Conservation (phyloP, 1,140 invertebrate genomes). For the Pseudoatta argentina region DNA sequence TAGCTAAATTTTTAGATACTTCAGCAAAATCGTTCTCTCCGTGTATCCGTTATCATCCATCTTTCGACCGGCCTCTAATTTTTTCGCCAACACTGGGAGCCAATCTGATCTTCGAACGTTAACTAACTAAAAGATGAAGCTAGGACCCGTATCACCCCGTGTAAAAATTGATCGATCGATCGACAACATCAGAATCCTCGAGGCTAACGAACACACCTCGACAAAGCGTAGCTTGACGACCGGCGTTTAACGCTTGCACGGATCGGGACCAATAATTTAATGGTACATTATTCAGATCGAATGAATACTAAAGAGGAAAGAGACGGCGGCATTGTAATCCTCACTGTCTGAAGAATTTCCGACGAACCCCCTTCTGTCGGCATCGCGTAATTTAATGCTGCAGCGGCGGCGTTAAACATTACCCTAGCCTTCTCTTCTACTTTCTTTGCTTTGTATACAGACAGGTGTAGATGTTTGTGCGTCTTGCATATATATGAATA, state of each 20-base stretch:
- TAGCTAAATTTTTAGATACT: too few relatives aligned
- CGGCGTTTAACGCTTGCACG: conserved; percentile 78
- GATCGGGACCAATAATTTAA: conserved; percentile 79
- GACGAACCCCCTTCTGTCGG: conserved; percentile 70
- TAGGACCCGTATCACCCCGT: neutral
- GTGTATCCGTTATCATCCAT: conserved; percentile 7
- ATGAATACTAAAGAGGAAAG: conserved; percentile 76
- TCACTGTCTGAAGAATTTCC: conserved; percentile 75
- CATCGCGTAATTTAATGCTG: conserved; percentile 67
- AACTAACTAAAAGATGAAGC: neutral
- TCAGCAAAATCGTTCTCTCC: neutral
- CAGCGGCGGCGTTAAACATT: conserved; percentile 29
- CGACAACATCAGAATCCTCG: conserved; percentile 18
- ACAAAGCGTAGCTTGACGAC: conserved; percentile 51
- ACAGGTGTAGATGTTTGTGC: neutral
- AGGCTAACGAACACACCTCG: conserved; percentile 29
- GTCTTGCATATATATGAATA: neutral
- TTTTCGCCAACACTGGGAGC: conserved; percentile 48
- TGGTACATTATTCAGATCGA: conserved; percentile 80
- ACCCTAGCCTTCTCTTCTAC: neutral
- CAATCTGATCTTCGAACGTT: conserved; percentile 57
- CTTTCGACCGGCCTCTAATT: conserved; percentile 1
- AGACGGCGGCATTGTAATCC: conserved; percentile 75
- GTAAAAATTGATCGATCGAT: conserved; percentile 62
- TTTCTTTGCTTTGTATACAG: neutral